Conservation (phyloP, 2,797 vertebrate genomes). For the Rhinogobio ventralis region DNA sequence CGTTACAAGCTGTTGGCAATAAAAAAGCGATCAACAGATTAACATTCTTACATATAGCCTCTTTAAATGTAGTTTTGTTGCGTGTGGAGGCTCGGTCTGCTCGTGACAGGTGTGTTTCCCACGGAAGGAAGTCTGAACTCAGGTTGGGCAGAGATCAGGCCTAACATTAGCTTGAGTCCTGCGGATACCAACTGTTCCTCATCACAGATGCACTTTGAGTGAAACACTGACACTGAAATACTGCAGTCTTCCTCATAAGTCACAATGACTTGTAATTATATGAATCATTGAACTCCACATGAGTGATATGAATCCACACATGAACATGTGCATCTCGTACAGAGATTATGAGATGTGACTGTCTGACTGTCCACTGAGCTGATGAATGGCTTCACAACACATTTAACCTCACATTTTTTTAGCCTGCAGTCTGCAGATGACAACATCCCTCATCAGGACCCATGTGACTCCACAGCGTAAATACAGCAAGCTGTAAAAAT, state of each 20-base stretch:
- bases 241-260: too few species aligned
- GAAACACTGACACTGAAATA: background rate
- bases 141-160: background rate
- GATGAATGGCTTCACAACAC: background rate
- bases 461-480: background rate
- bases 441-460: background rate
- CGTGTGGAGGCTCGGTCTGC: background rate
- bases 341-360: background rate
- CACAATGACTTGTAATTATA: background rate
- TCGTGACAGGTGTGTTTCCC: constrained; percentile 13
- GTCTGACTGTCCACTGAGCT: background rate
- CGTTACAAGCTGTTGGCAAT: background rate
- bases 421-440: background rate
- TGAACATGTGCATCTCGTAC: background rate
- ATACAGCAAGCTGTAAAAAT: background rate
- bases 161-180: constrained; percentile 6
- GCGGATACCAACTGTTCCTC: constrained; percentile 48
- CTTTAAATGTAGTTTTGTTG: background rate
- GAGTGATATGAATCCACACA: background rate
- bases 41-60: background rate
- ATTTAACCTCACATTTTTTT: background rate
- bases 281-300: background rate
- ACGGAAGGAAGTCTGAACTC: background rate
- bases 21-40: background rate
- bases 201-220: constrained; percentile 22